Evolutionary conservation across 2,888 invertebrate species (phyloP), one percentile per base, ranked within the genome.

Genomic region (Spialia ferax): DNA sequence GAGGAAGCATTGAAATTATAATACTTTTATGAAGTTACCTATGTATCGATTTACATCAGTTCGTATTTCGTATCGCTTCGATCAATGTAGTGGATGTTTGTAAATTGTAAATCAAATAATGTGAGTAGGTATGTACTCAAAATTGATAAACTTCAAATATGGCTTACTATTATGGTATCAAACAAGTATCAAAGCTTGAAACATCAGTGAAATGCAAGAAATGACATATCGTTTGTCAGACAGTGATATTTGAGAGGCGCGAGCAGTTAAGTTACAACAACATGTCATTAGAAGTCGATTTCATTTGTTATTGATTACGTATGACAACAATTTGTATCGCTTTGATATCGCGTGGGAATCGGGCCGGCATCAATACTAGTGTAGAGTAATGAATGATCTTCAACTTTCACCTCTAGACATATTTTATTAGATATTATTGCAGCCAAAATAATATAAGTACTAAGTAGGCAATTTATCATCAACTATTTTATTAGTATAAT

Each of bases 201-300:
- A 67, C 70, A 70, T 66, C 69, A 63, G 55, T 70, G 60, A 48
- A 86, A 89, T 89, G 89, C 89, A 86, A 83, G 60, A 48, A 86
- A 89, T 89, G 89, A 90, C 87, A 83, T 86, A 91, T 90, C 81
- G 80, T 75, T 84, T 83, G 87, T 86, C 67, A 56, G 42, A 59
- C 10, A 48, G 11, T 55, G 55, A 62, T 62, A 68, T 68, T 69
- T 70, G 70, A 69, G 70, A 86, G 84, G 86, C 86, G 87, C 85
- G 84, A 88, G 84, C 78, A 73, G 80, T 83, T 85, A 82, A 82
- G 84, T 87, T 83, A 85, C 80, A 85, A 85, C 80, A 85, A 77
- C 75, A 80, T 84, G 83, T 87, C 86, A 90, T 91, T 89, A 91
- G 79, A 84, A 80, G 75, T 80, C 84, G 82, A 87, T 89, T 87